A percentile compares a stretch with the other conserved stretches of the same genome.
Evolutionary conservation across 2,113 vertebrate genomes (phyloP).

Genomic region (Nymphicus hollandicus): DNA sequence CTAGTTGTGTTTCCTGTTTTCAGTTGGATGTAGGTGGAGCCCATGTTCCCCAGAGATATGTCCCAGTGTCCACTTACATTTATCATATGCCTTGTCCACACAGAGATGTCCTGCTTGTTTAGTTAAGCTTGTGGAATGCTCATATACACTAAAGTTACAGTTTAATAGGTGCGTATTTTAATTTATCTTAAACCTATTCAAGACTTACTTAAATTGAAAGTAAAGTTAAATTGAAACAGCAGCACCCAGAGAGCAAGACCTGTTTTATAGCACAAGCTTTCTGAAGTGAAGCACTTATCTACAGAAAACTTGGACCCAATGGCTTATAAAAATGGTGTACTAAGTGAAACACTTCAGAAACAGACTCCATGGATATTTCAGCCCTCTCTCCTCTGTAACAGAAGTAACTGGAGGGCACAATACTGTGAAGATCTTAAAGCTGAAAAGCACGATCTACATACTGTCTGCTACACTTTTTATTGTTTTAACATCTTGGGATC

Average conservation of each 20-base stretch:
- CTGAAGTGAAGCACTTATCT: background rate
- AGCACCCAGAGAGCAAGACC: background rate
- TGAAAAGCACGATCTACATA: background rate
- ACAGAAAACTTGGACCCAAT: background rate
- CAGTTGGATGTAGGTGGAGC: background rate
- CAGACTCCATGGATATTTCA: background rate
- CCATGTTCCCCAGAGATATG: background rate
- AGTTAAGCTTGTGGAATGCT: rapidly evolving
- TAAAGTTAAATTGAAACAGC: background rate
- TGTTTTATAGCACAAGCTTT: background rate
- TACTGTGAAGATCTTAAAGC: background rate
- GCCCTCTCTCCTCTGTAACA: background rate
- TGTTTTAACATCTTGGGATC: background rate
- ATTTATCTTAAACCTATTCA: background rate
- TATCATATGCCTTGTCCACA: rapidly evolving
- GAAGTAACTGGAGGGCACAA: background rate
- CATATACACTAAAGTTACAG: background rate
- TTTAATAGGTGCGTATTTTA: background rate
- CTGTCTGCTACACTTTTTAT: background rate
- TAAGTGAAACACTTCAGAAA: background rate
- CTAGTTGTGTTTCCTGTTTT: no score
- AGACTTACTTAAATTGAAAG: background rate
- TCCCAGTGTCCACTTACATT: rapidly evolving
- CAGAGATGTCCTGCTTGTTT: background rate
- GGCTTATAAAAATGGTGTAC: background rate